Base-by-base conservation (phyloP, 2,888 invertebrate species). In the Zhuqinia jingwanae region DNA sequence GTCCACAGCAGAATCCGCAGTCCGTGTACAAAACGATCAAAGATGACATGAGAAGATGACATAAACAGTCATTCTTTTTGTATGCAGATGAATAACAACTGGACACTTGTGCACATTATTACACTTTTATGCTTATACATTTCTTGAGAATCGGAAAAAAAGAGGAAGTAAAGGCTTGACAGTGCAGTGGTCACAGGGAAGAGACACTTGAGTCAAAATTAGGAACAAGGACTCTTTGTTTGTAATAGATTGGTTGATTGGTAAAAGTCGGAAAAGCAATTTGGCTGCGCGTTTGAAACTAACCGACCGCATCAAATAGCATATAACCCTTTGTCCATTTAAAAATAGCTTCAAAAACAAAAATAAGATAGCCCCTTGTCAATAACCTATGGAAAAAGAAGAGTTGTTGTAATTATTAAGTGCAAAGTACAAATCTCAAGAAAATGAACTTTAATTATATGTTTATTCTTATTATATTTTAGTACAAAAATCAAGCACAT, bases 21-120 rank as follows among this genome's bases (percentile, higher is more conserved):
- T 8, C 36, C 8, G 36, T 8, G 30, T 42, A 58, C 20, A 36
- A 20, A n/a, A 76, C 76, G 36, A 58, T 58, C 56, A 17, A 75
- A 56, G 27, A 47, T 73, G 50, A 73, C 73, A 73, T 65, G 65
- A 65, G 65, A n/a, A n/a, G n/a, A 65, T 65, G 42, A 58, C 58
- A 58, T 25, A 22, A 58, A 58, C 17, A 68, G n/a, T 68, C 68
- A 45, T 42, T 20, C 5, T 45, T 65, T 42, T 20, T 68, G 68
- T 20, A 15, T 13, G 50, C 36, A 36, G 8, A 36, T 36, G 36
- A 36, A 36, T 36, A 8, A 36, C 3, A 36, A 36, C n/a, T n/a
- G 8, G 36, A 36, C 36, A 36, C 36, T 36, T 36, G 36, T 36
- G 36, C n/a, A n/a, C n/a, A n/a, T n/a, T n/a, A n/a, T n/a, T 13